Base-by-base conservation (phyloP, 2,888 invertebrate species). In the Eupithecia pulchellata region DNA sequence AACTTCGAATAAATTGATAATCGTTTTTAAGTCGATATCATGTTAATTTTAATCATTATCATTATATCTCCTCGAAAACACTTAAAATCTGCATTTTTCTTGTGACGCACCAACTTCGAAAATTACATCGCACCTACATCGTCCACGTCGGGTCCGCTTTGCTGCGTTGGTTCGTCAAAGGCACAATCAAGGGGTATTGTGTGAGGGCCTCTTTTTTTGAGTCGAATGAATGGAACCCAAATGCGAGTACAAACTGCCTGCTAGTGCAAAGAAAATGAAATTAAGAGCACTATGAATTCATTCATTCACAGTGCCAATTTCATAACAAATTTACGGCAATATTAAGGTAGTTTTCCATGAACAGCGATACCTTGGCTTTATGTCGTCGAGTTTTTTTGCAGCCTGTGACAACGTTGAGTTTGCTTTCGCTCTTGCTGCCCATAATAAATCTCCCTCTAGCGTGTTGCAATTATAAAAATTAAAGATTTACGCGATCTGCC, bases 101-200 rank as follows among this genome's bases (percentile, higher is more conserved):
- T 5, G 0, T 34, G 34, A 34, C 11, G 13, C 13, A 34, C 1
- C 11, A 34, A 9, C 34, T 39, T 17, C 9, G 25, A 25, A 20
- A 13, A 52, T 25, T 25, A 25, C 25, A 25, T 52, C 11, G 52
- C 20, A n/a, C n/a, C n/a, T n/a, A n/a, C n/a, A n/a, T n/a, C n/a
- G n/a, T n/a, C n/a, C n/a, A n/a, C n/a, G n/a, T n/a, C n/a, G n/a
- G 47, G 20, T 47, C 20, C 11, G 11, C 11, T 47, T 52, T 52
- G 52, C 0, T 47, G 47, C 47, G 52, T 42, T 42, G 42, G 42
- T 52, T 52, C 52, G 52, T 52, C 52, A 52, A 52, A 52, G 11
- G 25, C 25, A 52, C 52, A 52, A 52, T 52, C 52, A 52, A 52
- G 25, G 52, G 25, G 52, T 52, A 52, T 52, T 52, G 52, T 52